phyloP scores from a whole-genome alignment of 2,113 vertebrate genomes.

The Merops nubicus region DNA sequence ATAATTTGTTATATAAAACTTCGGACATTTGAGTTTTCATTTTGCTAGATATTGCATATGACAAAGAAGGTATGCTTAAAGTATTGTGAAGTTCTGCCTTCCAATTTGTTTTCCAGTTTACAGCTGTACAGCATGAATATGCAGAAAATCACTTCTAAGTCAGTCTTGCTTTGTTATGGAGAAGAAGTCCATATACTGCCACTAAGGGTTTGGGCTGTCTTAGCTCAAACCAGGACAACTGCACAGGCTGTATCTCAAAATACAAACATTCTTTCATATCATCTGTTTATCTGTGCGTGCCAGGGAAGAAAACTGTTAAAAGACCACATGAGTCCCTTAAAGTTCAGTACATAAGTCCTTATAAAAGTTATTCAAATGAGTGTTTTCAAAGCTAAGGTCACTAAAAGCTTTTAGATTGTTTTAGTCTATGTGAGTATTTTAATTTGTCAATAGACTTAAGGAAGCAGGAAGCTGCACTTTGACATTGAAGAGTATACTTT shows the following conservation, averaged over 20 bases:
- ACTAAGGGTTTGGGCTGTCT: background rate
- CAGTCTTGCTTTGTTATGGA: background rate
- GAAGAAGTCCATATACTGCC: background rate
- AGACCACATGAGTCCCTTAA: background rate
- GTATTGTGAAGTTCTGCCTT: background rate
- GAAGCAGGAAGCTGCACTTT: conserved; percentile 19
- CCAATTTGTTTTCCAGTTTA: background rate
- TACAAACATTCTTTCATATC: background rate
- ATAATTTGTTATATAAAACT: background rate
- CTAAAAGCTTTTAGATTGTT: conserved; percentile 35
- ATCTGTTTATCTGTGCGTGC: background rate
- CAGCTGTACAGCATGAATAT: background rate
- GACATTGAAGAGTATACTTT: conserved; percentile 8
- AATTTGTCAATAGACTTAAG: conserved; percentile 25
- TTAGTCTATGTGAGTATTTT: background rate
- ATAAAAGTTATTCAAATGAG: conserved; percentile 12
- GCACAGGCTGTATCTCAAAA: background rate
- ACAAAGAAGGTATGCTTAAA: background rate
- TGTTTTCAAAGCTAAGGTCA: conserved; percentile 56
- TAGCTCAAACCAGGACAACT: background rate
- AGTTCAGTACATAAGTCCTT: background rate
- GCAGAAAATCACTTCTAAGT: background rate
- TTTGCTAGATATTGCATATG: background rate
- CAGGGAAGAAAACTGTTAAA: background rate
- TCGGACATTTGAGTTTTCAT: background rate